phyloP scores from a whole-genome alignment of 2,888 invertebrate species.

The Operophtera brumata region DNA sequence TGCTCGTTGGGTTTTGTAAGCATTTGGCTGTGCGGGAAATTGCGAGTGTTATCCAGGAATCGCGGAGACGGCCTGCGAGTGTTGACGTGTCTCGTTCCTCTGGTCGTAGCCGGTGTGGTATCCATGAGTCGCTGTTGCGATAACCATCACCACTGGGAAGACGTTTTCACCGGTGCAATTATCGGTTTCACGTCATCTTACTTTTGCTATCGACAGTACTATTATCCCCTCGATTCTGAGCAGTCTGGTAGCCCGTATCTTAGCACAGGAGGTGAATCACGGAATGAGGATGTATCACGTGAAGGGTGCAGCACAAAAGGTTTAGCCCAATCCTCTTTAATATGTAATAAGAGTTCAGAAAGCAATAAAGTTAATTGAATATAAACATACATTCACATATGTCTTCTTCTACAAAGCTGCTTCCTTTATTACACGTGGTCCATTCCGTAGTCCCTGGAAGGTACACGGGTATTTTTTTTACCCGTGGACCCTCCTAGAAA shows the following conservation, averaged over 20 bases:
- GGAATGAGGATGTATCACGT: conserved; percentile 14
- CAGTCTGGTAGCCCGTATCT: conserved; percentile 40
- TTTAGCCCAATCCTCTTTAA: conserved; percentile 23
- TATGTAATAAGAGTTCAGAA: conserved; percentile 6
- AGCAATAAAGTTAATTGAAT: conserved; percentile 13
- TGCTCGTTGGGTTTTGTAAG: conserved; percentile 86
- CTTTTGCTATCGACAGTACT: conserved; percentile 85
- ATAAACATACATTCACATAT: too few relatives aligned
- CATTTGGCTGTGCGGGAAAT: conserved; percentile 85
- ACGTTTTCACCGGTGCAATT: conserved; percentile 85
- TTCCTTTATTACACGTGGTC: too few relatives aligned
- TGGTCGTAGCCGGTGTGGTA: conserved; percentile 82
- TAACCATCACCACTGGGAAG: conserved; percentile 95
- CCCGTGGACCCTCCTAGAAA: too few relatives aligned
- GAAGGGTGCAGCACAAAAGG: conserved; percentile 33
- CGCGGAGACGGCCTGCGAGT: conserved; percentile 82
- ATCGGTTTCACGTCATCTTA: conserved; percentile 84
- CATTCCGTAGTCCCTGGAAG: too few relatives aligned
- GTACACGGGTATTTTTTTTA: too few relatives aligned
- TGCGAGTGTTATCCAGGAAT: conserved; percentile 82
- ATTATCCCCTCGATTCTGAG: conserved; percentile 65
- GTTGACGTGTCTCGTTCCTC: conserved; percentile 80
- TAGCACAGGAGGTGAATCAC: conserved; percentile 21
- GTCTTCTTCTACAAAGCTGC: neutral
- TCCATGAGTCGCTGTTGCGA: conserved; percentile 90